These are phyloP conservation scores for Eurypyga helias DNA, from an alignment of 2,113 vertebrate species.

Conservation along the genomic window DNA sequence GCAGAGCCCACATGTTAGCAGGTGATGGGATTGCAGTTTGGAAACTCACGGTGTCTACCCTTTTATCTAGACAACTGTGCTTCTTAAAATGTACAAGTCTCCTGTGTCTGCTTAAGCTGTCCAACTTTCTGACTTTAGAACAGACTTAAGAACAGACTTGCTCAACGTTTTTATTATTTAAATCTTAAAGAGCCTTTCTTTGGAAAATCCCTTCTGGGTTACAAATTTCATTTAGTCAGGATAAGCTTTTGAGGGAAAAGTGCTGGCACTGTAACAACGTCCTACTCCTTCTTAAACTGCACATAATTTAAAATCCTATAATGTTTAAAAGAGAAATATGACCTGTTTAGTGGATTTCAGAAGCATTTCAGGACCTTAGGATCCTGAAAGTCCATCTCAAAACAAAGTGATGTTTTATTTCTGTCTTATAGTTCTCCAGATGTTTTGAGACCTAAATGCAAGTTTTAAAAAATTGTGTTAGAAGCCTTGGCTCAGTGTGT, in stretches of 20 bases:
- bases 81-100: neutral
- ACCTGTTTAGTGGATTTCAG: neutral
- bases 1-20: neutral
- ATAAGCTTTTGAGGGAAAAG: slow-evolving; percentile 55
- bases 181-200: slow-evolving; percentile 47
- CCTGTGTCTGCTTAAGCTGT: neutral
- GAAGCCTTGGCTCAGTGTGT: slow-evolving; percentile 4
- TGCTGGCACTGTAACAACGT: neutral
- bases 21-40: neutral
- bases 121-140: slow-evolving; percentile 12
- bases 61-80: neutral
- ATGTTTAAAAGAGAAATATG: slow-evolving; percentile 62
- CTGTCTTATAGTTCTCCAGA: slow-evolving; percentile 40
- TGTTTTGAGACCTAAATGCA: slow-evolving; percentile 66
- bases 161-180: slow-evolving; percentile 41
- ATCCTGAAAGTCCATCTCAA: slow-evolving; percentile 42
- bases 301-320: slow-evolving; percentile 6
- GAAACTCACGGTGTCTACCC: neutral
- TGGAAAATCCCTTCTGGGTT: slow-evolving; percentile 34
- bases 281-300: slow-evolving; percentile 53
- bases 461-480: slow-evolving; percentile 38
- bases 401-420: slow-evolving; percentile 61
- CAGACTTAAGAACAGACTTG: neutral
- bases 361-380: slow-evolving; percentile 35
- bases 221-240: slow-evolving; percentile 48